phyloP scores from a whole-genome alignment of 2,888 invertebrate genomes.

The Cerastoderma edule region DNA sequence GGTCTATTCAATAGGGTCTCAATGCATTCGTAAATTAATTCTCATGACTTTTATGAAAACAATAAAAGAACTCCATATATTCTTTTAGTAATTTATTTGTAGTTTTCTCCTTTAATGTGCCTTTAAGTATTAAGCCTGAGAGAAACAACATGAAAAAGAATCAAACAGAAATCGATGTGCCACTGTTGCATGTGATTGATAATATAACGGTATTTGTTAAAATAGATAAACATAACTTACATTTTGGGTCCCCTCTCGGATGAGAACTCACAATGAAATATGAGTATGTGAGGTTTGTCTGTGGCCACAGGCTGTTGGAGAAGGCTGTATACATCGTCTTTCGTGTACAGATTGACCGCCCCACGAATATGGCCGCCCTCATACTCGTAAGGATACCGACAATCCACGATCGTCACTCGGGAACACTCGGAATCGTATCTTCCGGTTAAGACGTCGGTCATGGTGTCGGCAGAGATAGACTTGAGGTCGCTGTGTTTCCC shows the following conservation, averaged over 20 bases:
- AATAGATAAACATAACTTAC: no score
- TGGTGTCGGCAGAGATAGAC: conserved; percentile 70
- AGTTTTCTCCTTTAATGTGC: not conserved
- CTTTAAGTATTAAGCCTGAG: not conserved
- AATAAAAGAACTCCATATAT: not conserved
- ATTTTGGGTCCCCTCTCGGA: conserved; percentile 60
- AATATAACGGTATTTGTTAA: no score
- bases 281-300: conserved; percentile 52
- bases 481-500: conserved; percentile 77
- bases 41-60: not conserved
- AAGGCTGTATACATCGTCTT: conserved; percentile 43
- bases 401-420: conserved; percentile 45
- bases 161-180: not conserved
- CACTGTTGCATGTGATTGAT: not conserved
- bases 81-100: not conserved
- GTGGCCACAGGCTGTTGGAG: conserved; percentile 28
- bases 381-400: conserved; percentile 54
- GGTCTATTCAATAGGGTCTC: no score
- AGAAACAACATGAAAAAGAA: not conserved
- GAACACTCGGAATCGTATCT: conserved; percentile 28
- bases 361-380: conserved; percentile 48
- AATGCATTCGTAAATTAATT: no score
- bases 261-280: conserved; percentile 62
- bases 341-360: conserved; percentile 52
- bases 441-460: conserved; percentile 44